phyloP scores from a whole-genome alignment of 2,797 vertebrate species.

The Rhinophrynus dorsalis region DNA sequence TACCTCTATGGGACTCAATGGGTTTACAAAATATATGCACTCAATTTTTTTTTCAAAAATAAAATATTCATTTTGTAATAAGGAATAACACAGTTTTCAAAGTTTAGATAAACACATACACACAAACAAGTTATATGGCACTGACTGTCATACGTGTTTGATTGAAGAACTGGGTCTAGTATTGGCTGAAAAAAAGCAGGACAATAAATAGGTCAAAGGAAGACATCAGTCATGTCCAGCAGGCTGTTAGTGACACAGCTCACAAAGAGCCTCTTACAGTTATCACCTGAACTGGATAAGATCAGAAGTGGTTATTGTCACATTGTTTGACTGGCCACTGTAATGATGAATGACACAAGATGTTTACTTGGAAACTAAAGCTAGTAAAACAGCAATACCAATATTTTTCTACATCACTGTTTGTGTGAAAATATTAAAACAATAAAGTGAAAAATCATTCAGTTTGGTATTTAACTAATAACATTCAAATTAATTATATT shows the following conservation, averaged over 20 bases:
- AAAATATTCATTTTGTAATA: no score
- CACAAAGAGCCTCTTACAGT: conserved; percentile 18
- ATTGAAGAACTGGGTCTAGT: not conserved
- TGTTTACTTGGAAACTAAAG: not conserved
- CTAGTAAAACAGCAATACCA: not conserved
- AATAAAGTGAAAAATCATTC: no score
- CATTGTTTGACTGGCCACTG: conserved; percentile 3
- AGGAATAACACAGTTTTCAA: no score
- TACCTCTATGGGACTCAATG: no score
- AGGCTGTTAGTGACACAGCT: conserved; percentile 16
- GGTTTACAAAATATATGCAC: no score
- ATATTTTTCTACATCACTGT: no score
- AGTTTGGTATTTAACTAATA: no score
- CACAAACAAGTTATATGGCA: conserved; percentile 29
- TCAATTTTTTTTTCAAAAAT: no score
- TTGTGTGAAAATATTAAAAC: no score
- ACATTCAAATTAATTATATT: no score
- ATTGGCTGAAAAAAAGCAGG: conserved; percentile 14
- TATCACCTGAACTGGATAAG: conserved; percentile 28
- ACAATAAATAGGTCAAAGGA: conserved; percentile 23
- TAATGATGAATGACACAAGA: conserved; percentile 20
- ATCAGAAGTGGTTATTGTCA: conserved; percentile 35
- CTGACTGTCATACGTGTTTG: not conserved
- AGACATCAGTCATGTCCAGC: conserved; percentile 19
- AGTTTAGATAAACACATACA: no score